These are phyloP conservation scores for Cladorhizidae sp. DNA, from an alignment of 37 sponge, comb jelly and placozoan genomes.

Conservation along the genomic window DNA sequence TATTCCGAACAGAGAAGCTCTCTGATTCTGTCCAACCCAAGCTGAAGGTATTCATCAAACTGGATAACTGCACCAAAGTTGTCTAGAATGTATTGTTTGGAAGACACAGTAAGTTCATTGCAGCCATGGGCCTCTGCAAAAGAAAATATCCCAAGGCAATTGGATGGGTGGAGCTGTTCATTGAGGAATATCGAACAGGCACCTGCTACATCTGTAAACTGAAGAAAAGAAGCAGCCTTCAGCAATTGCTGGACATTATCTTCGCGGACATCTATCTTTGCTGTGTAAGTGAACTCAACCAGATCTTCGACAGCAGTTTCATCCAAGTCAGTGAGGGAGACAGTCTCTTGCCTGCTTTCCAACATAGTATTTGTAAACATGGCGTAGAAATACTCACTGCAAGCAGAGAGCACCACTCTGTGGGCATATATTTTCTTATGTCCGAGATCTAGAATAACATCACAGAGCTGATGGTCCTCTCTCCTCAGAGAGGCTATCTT, in stretches of 20 bases:
- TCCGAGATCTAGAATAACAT: slow-evolving; percentile 55
- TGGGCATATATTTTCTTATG: slow-evolving; percentile 57
- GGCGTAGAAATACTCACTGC: slow-evolving; percentile 78
- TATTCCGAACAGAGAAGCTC: slow-evolving; percentile 58
- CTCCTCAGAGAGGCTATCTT: slow-evolving; percentile 41
- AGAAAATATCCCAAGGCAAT: slow-evolving; percentile 74
- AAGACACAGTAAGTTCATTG: slow-evolving; percentile 30
- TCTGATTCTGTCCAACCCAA: slow-evolving; percentile 36
- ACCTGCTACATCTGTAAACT: slow-evolving; percentile 49
- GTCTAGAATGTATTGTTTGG: slow-evolving; percentile 57
- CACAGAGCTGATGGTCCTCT: slow-evolving; percentile 58
- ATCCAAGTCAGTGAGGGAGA: slow-evolving; percentile 65
- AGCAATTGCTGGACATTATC: slow-evolving; percentile 66
- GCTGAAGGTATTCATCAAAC: slow-evolving; percentile 71
- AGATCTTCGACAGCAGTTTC: slow-evolving; percentile 51
- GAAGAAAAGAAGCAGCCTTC: slow-evolving; percentile 75
- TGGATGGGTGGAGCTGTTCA: slow-evolving; percentile 69
- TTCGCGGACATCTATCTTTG: slow-evolving; percentile 50
- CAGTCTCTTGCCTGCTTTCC: slow-evolving; percentile 48
- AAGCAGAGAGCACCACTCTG: slow-evolving; percentile 69
- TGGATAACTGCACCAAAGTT: slow-evolving; percentile 69
- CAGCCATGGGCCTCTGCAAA: slow-evolving; percentile 84
- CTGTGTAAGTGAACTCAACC: slow-evolving; percentile 71
- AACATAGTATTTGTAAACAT: slow-evolving; percentile 75
- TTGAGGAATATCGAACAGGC: slow-evolving; percentile 62